These are phyloP conservation scores for Lycocerus yunnanus DNA, from an alignment of 2,888 invertebrate species.

Conservation along the genomic window DNA sequence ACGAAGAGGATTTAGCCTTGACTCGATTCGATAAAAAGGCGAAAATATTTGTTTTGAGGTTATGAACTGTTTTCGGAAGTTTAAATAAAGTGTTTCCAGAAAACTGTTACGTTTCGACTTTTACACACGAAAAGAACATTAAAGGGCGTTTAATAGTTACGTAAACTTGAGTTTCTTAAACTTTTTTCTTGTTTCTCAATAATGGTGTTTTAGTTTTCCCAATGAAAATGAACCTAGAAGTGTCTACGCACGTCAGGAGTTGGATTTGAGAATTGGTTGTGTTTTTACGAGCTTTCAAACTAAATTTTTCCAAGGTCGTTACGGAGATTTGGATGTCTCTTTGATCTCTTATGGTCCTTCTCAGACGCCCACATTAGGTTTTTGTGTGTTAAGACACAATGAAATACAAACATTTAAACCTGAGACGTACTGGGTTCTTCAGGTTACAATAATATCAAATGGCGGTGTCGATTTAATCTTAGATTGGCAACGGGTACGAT, in stretches of 20 bases:
- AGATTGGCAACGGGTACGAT: too few relatives aligned
- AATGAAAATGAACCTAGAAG: slow-evolving; percentile 96
- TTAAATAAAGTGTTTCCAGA: slow-evolving; percentile 71
- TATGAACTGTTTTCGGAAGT: slow-evolving; percentile 73
- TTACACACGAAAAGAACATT: slow-evolving; percentile 95
- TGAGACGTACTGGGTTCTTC: too few relatives aligned
- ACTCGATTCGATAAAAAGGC: slow-evolving; percentile 99
- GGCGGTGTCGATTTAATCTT: too few relatives aligned
- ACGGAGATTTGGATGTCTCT: too few relatives aligned
- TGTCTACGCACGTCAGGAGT: slow-evolving; percentile 95
- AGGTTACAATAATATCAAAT: too few relatives aligned
- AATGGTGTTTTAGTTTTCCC: slow-evolving; percentile 62
- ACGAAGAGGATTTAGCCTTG: slow-evolving; percentile 88
- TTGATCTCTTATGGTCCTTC: too few relatives aligned
- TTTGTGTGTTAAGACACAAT: too few relatives aligned
- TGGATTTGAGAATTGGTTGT: slow-evolving; percentile 97
- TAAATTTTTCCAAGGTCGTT: too few relatives aligned
- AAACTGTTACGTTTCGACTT: slow-evolving; percentile 74
- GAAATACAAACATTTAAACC: too few relatives aligned
- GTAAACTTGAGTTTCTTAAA: slow-evolving; percentile 27
- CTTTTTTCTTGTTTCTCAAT: neutral
- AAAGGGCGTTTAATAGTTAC: slow-evolving; percentile 86
- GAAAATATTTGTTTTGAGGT: slow-evolving; percentile 99
- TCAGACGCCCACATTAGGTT: too few relatives aligned
- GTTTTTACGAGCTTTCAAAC: too few relatives aligned